Conservation (phyloP, 1,140 invertebrate species). For the Aricia agestis region DNA sequence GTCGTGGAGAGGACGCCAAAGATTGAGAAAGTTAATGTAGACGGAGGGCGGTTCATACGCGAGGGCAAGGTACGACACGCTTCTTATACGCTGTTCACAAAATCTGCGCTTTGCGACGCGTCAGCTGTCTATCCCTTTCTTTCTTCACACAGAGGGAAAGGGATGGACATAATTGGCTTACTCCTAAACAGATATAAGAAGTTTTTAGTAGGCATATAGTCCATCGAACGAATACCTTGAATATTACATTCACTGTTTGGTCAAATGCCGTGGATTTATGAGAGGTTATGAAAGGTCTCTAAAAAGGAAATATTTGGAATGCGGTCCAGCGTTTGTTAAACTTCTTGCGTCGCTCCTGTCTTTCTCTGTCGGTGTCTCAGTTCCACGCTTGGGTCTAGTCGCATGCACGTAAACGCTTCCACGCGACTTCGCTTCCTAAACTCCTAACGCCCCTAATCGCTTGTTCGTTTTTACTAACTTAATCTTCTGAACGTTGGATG, state of each 20-base stretch:
- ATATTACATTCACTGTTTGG: not conserved
- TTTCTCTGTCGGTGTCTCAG: conserved; percentile 16
- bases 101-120: not conserved
- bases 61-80: conserved; percentile 93
- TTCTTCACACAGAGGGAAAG: not conserved
- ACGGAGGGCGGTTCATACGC: conserved; percentile 95
- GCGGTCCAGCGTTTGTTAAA: conserved; percentile 48
- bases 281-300: conserved; percentile 48
- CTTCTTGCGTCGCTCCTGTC: conserved; percentile 24
- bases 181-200: not conserved
- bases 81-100: not conserved
- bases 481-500: conserved; percentile 56
- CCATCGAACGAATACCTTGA: not conserved
- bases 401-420: conserved; percentile 2
- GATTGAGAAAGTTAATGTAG: conserved; percentile 96
- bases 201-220: not conserved
- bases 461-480: conserved; percentile 34
- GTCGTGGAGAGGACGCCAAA: conserved; percentile 93
- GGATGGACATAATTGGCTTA: not conserved
- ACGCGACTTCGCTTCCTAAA: conserved; percentile 1
- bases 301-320: conserved; percentile 32
- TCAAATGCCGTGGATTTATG: conserved; percentile 38
- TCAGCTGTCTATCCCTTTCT: not conserved
- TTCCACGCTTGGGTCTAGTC: conserved; percentile 24
- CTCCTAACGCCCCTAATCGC: conserved; percentile 8